Evolutionary conservation across 2,888 invertebrate genomes (phyloP).

Genomic region (Napeogenes inachia): DNA sequence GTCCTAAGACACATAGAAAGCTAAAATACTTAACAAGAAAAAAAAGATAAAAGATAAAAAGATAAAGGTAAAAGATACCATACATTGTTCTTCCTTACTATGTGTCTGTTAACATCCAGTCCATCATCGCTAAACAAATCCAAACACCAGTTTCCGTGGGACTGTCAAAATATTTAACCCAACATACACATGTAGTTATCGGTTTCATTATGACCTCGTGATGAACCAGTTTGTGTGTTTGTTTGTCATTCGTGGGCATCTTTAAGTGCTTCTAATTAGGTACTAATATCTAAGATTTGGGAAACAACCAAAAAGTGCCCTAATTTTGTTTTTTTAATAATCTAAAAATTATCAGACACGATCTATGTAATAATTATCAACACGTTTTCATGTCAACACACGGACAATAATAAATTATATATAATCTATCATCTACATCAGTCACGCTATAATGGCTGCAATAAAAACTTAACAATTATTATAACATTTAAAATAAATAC

Average conservation of each 20-base stretch:
- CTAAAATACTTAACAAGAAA: too few species aligned
- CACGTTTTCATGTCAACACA: conserved; percentile 65
- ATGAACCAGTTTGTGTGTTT: conserved; percentile 54
- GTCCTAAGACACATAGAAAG: too few species aligned
- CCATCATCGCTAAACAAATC: conserved; percentile 44
- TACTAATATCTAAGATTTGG: too few species aligned
- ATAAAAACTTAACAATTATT: neutral
- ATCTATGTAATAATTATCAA: conserved; percentile 60
- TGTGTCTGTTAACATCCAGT: too few species aligned
- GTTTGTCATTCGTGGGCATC: conserved; percentile 38
- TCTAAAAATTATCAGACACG: conserved; percentile 48
- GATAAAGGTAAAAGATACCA: too few species aligned
- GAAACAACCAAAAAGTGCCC: too few species aligned
- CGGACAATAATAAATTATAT: conserved; percentile 64
- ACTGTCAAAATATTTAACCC: conserved; percentile 42
- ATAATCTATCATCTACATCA: conserved; percentile 57
- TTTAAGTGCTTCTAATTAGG: neutral
- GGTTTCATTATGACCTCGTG: conserved; percentile 58
- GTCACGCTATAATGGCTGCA: neutral
- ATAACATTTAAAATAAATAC: too few species aligned
- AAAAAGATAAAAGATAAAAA: too few species aligned
- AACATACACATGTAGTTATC: conserved; percentile 15
- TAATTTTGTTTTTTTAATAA: neutral
- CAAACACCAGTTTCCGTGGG: conserved; percentile 59
- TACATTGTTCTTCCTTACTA: too few species aligned